phyloP scores from a whole-genome alignment of 35 echinoderm and acorn worm genomes.

The Apostichopus californicus region DNA sequence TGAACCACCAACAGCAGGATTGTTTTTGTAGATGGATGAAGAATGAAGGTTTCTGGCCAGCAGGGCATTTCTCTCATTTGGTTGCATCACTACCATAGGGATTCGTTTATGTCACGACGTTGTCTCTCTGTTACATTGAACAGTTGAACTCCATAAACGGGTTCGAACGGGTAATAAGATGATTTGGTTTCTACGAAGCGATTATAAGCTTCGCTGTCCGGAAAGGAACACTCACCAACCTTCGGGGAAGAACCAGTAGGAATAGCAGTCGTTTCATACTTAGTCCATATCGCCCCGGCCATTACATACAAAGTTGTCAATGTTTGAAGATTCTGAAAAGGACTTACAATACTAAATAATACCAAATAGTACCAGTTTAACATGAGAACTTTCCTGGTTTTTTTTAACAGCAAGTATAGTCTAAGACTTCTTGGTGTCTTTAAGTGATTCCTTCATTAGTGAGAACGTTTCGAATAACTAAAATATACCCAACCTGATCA shows the following conservation, averaged over 20 bases:
- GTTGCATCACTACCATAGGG: neutral
- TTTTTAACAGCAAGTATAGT: no score
- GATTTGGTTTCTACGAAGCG: neutral
- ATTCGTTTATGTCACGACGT: conserved; percentile 20
- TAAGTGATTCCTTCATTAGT: no score
- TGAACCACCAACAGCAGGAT: neutral
- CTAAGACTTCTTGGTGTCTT: no score
- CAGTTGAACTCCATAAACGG: conserved; percentile 34
- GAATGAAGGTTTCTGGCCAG: neutral
- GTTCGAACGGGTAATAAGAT: conserved; percentile 10
- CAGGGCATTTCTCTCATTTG: neutral
- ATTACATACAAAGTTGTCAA: neutral
- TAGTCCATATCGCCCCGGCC: neutral
- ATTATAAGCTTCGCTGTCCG: neutral
- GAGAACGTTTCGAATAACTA: no score
- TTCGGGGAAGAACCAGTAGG: neutral
- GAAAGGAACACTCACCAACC: conserved; percentile 12
- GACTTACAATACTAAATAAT: neutral
- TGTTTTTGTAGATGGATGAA: neutral
- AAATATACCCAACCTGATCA: no score
- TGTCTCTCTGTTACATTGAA: conserved; percentile 12
- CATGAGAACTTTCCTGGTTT: no score
- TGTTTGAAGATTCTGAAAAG: neutral
- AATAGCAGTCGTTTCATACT: neutral
- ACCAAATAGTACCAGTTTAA: no score